These are phyloP conservation scores for Martes martes DNA, from an alignment of 2,113 vertebrate species.

Conservation along the genomic window DNA sequence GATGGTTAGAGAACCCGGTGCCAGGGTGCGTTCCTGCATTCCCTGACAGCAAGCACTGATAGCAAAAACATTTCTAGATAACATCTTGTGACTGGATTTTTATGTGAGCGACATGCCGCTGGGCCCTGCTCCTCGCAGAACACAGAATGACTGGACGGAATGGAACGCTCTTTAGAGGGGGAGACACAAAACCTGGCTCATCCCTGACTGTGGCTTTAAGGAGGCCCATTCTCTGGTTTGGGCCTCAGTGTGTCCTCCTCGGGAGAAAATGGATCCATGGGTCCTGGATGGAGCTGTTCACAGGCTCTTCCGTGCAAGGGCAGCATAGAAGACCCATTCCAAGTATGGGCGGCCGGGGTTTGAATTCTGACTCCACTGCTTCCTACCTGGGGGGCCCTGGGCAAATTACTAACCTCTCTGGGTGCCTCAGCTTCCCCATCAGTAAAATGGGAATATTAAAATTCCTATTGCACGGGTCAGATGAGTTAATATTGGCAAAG, in stretches of 20 bases:
- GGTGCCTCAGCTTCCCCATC: background rate
- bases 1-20: background rate
- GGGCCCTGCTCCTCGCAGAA: background rate
- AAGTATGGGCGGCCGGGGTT: background rate
- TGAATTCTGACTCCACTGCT: background rate
- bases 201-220: conserved; percentile 24
- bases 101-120: background rate
- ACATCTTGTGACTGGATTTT: conserved; percentile 21
- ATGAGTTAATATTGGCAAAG: background rate
- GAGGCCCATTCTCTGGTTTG: conserved; percentile 10
- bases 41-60: conserved; percentile 11
- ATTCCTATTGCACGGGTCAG: background rate
- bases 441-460: conserved; percentile 18
- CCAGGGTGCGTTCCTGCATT: background rate
- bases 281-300: background rate
- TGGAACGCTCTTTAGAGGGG: conserved; percentile 19
- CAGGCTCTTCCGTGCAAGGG: background rate
- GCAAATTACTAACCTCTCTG: background rate
- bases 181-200: conserved; percentile 14
- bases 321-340: background rate
- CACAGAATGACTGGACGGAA: conserved; percentile 37
- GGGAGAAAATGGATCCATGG: background rate
- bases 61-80: conserved; percentile 61
- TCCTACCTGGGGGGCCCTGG: background rate
- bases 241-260: background rate